phyloP scores from a whole-genome alignment of 1,140 invertebrate genomes.

The Homarus americanus region DNA sequence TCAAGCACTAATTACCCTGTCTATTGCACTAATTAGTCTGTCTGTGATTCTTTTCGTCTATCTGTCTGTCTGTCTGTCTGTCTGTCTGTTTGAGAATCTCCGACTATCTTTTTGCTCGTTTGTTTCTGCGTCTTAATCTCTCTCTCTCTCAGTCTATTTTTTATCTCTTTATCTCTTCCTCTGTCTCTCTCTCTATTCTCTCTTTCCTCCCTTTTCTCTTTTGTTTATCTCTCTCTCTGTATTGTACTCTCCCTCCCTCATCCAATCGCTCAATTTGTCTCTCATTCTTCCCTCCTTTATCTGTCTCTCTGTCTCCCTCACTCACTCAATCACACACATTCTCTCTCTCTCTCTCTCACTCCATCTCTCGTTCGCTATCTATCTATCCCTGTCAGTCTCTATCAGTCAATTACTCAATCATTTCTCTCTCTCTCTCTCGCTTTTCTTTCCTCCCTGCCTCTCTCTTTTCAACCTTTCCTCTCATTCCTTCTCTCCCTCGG shows the following conservation, averaged over 20 bases:
- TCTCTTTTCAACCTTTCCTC: neutral
- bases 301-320: conserved; percentile 21
- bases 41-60: no score
- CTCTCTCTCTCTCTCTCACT: conserved; percentile 16
- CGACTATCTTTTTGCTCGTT: no score
- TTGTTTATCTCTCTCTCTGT: neutral
- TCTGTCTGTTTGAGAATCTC: no score
- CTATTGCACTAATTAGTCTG: no score
- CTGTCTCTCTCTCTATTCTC: neutral
- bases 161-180: no score
- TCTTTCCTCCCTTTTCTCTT: neutral
- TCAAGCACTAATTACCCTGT: no score
- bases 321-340: conserved; percentile 2
- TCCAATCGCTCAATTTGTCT: neutral
- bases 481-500: neutral
- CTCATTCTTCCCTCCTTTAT: conserved; percentile 1
- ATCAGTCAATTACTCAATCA: no score
- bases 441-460: neutral
- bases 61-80: no score
- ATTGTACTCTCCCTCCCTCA: neutral
- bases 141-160: conserved; percentile 10
- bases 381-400: neutral
- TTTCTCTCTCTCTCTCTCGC: neutral
- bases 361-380: neutral
- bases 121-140: neutral